phyloP scores from a whole-genome alignment of 2,113 vertebrate species.

The Macaca mulatta region DNA sequence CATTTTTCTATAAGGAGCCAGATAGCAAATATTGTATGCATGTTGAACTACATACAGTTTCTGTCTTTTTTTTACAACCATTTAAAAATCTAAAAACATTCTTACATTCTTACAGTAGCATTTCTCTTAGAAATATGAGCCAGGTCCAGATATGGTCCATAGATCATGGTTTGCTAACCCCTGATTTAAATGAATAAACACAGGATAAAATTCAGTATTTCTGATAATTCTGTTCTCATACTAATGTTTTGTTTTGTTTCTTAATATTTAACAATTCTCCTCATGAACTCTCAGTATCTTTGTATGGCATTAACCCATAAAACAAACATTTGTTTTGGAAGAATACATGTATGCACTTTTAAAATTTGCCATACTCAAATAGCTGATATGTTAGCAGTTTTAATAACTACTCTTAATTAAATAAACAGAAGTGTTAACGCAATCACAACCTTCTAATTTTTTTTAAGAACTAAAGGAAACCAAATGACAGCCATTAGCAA shows the following conservation, averaged over 20 bases:
- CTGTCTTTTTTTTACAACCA: neutral
- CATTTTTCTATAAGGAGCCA: neutral
- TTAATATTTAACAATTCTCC: neutral
- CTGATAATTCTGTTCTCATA: neutral
- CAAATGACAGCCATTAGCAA: neutral
- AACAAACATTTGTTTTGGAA: neutral
- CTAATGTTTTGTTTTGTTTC: neutral
- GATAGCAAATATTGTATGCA: neutral
- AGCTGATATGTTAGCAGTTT: neutral
- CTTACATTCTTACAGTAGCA: neutral
- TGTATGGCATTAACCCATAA: neutral
- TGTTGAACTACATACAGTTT: neutral
- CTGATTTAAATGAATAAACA: neutral
- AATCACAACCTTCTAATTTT: neutral
- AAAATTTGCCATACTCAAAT: neutral
- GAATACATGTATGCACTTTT: neutral
- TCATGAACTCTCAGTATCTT: neutral
- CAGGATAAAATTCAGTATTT: neutral
- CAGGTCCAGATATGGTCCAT: neutral
- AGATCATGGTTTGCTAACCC: neutral
- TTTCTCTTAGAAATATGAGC: neutral
- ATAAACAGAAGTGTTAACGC: neutral
- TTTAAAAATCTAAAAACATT: conserved; percentile 35
- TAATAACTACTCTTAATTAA: neutral
- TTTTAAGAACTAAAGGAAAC: neutral